phyloP scores from a whole-genome alignment of 37 sponge, comb jelly and placozoan species.

The Halisarca cf. caerulea region DNA sequence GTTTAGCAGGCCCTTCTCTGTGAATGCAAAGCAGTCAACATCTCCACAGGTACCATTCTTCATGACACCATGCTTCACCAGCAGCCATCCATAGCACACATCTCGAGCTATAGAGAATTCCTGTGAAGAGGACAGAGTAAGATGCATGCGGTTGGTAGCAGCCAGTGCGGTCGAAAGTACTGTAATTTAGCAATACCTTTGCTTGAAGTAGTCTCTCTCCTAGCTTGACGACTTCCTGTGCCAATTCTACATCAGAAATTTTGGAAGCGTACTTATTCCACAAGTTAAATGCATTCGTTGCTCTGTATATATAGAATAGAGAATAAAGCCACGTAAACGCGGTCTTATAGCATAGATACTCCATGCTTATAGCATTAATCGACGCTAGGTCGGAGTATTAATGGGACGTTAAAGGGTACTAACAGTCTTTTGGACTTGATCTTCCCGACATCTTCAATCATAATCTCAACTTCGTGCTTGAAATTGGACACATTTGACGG shows the following conservation, averaged over 20 bases:
- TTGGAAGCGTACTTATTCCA: conserved; percentile 62
- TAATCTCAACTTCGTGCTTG: conserved; percentile 2
- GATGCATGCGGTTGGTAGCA: too few relatives aligned
- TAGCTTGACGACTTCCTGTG: conserved; percentile 29
- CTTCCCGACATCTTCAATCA: conserved; percentile 13
- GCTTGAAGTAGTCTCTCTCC: conserved; percentile 60
- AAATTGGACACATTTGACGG: not conserved
- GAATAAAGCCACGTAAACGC: not conserved
- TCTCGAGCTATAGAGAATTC: conserved; percentile 43
- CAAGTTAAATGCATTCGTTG: conserved; percentile 31
- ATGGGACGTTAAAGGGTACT: too few relatives aligned
- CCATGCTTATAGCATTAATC: too few relatives aligned
- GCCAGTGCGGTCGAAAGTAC: too few relatives aligned
- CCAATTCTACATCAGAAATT: conserved; percentile 19
- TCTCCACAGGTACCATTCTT: not conserved
- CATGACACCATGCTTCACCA: not conserved
- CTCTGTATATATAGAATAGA: not conserved
- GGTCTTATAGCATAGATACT: not conserved
- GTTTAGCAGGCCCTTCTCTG: not conserved
- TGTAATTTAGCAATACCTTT: too few relatives aligned
- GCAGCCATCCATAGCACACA: conserved; percentile 53
- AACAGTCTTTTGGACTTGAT: conserved; percentile 13
- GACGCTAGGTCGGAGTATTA: too few relatives aligned
- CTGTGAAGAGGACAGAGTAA: too few relatives aligned
- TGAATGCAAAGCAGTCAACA: not conserved